These are phyloP conservation scores for Antheraea mylitta DNA, from an alignment of 1,140 invertebrate species.

Conservation along the genomic window DNA sequence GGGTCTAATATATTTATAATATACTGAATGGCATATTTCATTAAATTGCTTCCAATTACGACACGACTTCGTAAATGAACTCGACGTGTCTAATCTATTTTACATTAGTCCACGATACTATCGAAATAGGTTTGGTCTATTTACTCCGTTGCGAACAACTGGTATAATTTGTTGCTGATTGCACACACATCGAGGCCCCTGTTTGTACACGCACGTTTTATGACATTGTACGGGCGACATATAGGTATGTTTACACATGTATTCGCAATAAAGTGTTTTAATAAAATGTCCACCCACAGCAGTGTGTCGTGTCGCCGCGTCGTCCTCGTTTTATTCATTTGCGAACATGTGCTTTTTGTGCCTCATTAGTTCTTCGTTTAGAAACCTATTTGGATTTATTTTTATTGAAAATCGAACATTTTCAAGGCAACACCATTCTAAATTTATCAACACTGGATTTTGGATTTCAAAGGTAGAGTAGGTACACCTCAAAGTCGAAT, in stretches of 20 bases:
- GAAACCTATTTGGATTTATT: no score
- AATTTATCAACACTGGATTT: no score
- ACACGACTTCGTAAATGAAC: conserved; percentile 13
- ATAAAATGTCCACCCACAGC: neutral
- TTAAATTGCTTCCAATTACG: conserved; percentile 20
- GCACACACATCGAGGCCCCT: neutral
- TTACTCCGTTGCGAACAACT: neutral
- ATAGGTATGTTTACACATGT: neutral
- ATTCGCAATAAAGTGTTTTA: neutral
- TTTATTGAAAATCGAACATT: no score
- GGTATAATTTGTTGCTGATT: conserved; percentile 11
- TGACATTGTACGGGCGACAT: neutral
- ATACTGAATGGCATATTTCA: conserved; percentile 5
- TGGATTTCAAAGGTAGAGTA: no score
- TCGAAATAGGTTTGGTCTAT: conserved; percentile 5
- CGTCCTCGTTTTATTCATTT: no score
- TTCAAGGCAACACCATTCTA: no score
- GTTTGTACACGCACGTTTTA: neutral
- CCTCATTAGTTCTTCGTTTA: no score
- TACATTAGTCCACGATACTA: conserved; percentile 10
- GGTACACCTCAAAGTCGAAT: no score
- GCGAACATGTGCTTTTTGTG: no score
- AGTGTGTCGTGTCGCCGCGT: conserved; percentile 22
- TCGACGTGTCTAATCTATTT: conserved; percentile 31
- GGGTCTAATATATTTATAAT: neutral